A percentile compares a stretch with the other conserved stretches of the same genome.
Evolutionary conservation across 2,888 invertebrate genomes (phyloP).

Genomic region (Acronicta alni): DNA sequence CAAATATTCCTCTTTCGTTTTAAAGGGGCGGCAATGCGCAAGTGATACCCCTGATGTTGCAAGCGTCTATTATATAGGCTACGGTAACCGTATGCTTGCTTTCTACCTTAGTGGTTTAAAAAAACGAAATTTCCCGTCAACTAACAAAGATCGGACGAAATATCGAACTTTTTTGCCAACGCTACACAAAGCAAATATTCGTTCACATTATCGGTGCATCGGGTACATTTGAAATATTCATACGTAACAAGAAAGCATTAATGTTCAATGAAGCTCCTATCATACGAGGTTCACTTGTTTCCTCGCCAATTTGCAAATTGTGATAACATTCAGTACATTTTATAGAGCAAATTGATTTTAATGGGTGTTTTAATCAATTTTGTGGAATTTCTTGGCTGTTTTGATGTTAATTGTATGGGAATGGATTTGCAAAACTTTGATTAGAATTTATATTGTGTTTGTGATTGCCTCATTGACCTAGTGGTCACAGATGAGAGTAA

Average conservation of each 20-base stretch:
- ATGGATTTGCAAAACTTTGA: not conserved
- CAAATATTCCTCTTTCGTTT: too few species aligned
- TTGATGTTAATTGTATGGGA: not conserved
- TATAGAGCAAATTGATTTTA: slow-evolving; percentile 41
- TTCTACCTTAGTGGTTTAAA: too few species aligned
- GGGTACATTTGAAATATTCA: slow-evolving; percentile 87
- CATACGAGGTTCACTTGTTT: slow-evolving; percentile 58
- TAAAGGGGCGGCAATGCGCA: too few species aligned
- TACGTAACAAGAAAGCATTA: slow-evolving; percentile 84
- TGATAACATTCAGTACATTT: slow-evolving; percentile 49
- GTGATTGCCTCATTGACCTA: not conserved
- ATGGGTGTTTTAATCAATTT: slow-evolving; percentile 18
- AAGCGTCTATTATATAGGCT: too few species aligned
- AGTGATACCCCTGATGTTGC: too few species aligned
- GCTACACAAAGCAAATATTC: slow-evolving; percentile 77
- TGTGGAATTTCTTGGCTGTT: slow-evolving; percentile 7
- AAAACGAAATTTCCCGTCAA: not conserved
- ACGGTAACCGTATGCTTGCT: too few species aligned
- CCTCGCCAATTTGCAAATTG: slow-evolving; percentile 58
- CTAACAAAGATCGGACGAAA: too few species aligned
- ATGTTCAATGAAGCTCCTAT: slow-evolving; percentile 82
- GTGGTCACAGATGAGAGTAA: too few species aligned
- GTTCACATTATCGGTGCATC: slow-evolving; percentile 82
- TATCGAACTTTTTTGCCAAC: slow-evolving; percentile 61
- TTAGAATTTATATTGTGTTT: not conserved